These are phyloP conservation scores for Chiroxiphia lanceolata DNA, from an alignment of 2,797 vertebrate species.

Conservation along the genomic window DNA sequence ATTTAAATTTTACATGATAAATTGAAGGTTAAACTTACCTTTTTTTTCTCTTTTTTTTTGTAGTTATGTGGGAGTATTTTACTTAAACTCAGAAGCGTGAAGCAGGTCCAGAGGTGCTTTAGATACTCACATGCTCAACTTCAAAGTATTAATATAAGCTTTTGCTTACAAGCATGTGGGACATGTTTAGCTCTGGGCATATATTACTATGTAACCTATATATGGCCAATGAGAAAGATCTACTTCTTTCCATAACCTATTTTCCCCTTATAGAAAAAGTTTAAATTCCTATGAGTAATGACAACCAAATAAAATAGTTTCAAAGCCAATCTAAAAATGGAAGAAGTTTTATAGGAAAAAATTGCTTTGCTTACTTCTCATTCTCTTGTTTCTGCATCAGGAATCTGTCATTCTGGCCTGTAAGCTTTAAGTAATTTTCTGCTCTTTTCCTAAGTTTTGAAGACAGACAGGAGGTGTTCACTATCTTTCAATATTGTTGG, in stretches of 20 bases:
- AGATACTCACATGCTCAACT: conserved; percentile 6
- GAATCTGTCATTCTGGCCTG: not conserved
- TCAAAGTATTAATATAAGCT: conserved; percentile 54
- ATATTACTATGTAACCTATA: conserved; percentile 45
- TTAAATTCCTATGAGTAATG: conserved; percentile 5
- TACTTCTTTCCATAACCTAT: conserved; percentile 35
- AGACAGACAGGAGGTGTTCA: not conserved
- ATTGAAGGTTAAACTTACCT: not conserved
- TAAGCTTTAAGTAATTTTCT: not conserved
- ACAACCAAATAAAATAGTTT: conserved; percentile 18
- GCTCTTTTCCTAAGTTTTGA: not conserved
- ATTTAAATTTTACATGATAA: not conserved
- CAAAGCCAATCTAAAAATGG: not conserved
- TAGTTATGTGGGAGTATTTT: not conserved
- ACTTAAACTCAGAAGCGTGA: not conserved
- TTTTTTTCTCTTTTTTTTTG: not conserved
- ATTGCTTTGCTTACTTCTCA: not conserved
- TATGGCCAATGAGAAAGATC: conserved; percentile 15
- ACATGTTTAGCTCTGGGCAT: conserved; percentile 46
- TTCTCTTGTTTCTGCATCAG: not conserved
- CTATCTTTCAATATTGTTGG: not conserved
- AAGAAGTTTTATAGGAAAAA: not conserved
- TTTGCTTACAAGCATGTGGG: conserved; percentile 23
- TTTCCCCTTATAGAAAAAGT: conserved; percentile 6
- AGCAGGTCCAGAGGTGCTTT: conserved; percentile 45